phyloP scores from a whole-genome alignment of 2,113 vertebrate genomes.

The Chrysochloris asiatica region DNA sequence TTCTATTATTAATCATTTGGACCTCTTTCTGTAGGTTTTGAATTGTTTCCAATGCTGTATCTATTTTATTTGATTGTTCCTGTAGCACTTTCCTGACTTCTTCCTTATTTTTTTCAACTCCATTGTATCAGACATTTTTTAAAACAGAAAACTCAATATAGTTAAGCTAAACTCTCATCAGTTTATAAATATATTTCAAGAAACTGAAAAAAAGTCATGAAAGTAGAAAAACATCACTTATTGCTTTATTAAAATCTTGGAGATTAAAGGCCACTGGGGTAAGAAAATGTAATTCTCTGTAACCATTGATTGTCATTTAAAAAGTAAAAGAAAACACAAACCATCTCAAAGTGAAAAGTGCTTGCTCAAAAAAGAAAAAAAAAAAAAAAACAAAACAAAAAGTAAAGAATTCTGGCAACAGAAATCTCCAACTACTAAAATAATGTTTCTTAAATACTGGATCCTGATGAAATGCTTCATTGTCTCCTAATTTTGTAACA shows the following conservation, averaged over 20 bases:
- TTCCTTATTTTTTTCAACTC: too few relatives aligned
- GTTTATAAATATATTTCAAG: neutral
- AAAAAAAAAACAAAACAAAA: too few relatives aligned
- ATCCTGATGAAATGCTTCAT: neutral
- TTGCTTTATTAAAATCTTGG: neutral
- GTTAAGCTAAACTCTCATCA: neutral
- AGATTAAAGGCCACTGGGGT: neutral
- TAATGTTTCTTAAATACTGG: neutral
- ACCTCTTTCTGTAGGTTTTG: too few relatives aligned
- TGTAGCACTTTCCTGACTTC: too few relatives aligned
- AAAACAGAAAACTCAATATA: neutral
- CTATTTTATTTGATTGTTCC: too few relatives aligned
- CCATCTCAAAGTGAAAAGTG: neutral
- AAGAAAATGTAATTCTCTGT: neutral
- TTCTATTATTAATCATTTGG: too few relatives aligned
- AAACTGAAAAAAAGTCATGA: neutral
- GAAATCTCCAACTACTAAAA: constrained; percentile 2
- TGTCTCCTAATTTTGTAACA: neutral
- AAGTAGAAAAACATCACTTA: constrained; percentile 31
- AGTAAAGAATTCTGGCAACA: neutral
- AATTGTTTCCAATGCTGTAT: too few relatives aligned
- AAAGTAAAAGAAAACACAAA: neutral
- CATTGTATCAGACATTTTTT: constrained; percentile 11
- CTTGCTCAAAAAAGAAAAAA: neutral
- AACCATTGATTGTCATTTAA: neutral